These are phyloP conservation scores for Tretioscincus oriximinensis DNA, from an alignment of 2,113 vertebrate species.

Conservation along the genomic window DNA sequence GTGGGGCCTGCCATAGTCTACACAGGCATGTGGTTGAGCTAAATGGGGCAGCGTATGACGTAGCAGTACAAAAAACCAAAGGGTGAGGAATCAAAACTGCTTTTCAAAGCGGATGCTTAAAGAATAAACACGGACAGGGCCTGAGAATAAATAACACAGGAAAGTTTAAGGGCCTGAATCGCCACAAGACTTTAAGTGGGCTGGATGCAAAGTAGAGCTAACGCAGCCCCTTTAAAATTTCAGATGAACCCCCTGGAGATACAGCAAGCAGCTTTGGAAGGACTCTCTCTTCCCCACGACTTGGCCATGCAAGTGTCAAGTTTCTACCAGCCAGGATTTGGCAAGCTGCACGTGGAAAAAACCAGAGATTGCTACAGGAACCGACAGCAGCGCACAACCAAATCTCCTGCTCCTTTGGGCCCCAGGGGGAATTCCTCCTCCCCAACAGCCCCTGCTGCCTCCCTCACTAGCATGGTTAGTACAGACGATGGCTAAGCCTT, in stretches of 20 bases:
- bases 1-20: not conserved
- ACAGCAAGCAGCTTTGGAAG: constrained; percentile 87
- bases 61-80: not conserved
- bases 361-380: constrained; percentile 83
- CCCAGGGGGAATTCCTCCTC: constrained; percentile 83
- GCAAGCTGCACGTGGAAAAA: constrained; percentile 85
- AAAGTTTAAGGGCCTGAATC: no score
- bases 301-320: constrained; percentile 83
- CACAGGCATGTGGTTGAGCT: not conserved
- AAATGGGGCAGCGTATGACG: not conserved
- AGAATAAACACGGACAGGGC: no score
- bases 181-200: no score
- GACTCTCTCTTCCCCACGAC: constrained; percentile 85
- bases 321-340: constrained; percentile 85
- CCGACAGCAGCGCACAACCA: constrained; percentile 82
- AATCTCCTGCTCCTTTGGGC: constrained; percentile 83
- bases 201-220: no score
- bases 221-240: not conserved
- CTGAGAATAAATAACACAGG: not conserved
- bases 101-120: not conserved
- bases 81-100: not conserved
- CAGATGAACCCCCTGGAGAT: constrained; percentile 86
- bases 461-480: constrained; percentile 94
- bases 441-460: constrained; percentile 82
- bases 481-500: not conserved